Conservation (phyloP, 2,797 vertebrate species). For the Allobates femoralis region DNA sequence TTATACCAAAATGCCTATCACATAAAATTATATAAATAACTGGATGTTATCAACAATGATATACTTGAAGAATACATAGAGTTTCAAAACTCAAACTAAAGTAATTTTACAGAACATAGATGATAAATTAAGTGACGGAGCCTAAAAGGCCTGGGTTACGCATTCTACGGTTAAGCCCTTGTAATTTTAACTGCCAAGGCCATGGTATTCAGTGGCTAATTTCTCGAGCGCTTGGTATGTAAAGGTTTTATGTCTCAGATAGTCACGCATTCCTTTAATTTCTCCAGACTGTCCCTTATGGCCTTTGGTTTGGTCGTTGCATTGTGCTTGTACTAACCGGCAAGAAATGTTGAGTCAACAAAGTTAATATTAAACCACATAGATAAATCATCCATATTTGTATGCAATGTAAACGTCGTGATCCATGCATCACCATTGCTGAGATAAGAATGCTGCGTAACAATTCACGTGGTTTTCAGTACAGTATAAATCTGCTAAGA, state of each 20-base stretch:
- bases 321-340: neutral
- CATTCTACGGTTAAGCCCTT: neutral
- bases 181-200: neutral
- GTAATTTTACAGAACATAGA: too few species aligned
- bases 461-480: neutral
- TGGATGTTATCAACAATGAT: too few species aligned
- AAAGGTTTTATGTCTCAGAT: neutral
- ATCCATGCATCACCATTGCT: neutral
- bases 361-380: neutral
- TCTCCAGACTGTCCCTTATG: neutral
- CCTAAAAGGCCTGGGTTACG: too few species aligned
- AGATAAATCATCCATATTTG: neutral
- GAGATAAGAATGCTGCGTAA: constrained; percentile 34
- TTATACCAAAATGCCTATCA: too few species aligned
- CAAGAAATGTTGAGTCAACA: neutral
- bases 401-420: neutral
- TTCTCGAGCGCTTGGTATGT: neutral
- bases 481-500: constrained; percentile 32
- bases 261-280: neutral
- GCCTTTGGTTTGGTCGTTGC: neutral
- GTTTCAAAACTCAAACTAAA: too few species aligned
- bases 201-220: neutral
- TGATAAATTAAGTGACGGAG: too few species aligned
- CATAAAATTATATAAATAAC: too few species aligned
- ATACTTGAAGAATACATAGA: too few species aligned